Base-by-base conservation (phyloP, 2,888 invertebrate species). In the Ormyrus labotus region DNA sequence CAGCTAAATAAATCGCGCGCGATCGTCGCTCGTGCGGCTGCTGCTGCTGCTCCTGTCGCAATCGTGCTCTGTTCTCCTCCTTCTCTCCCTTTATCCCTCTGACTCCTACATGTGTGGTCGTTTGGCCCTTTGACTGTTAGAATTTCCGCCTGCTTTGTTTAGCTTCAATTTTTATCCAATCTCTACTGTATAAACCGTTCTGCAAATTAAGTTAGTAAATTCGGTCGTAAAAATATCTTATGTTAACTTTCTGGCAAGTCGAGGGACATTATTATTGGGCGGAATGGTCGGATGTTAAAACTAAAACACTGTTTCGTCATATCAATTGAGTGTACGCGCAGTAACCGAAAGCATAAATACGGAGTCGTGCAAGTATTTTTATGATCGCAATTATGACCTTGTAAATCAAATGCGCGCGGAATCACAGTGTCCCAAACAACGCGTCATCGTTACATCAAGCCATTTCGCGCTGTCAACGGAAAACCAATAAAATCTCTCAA, bases 1-100 rank as follows among this genome's bases (percentile, higher is more conserved):
- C 78, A 71, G 78, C 78, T 81, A 81, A 78, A 81, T 81, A 77
- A 77, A 80, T 80, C 76, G 68, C 71, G 57, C 34, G 80, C 48
- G 75, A 70, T 70, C 68, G 53, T 78, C 70, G 65, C 55, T 13
- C 10, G 34, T 19, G 19, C 19, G 19, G 34, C 34, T 34, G 34
- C 34, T 34, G 34, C 34, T 34, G 34, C 34, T 34, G 34, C 34
- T 5, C 5, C 19, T 55, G 61, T 53, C 55, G 64, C 53, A 48
- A 47, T 10, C 58, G 11, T 6, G 6, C 61, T 34, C 34, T 34
- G 34, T 34, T 34, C 34, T 63, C 34, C 45, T 70, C 11, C 6
- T 67, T 71, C 61, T 34, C 34, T 34, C 34, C 34, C 34, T 34
- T 63, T 13, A n/a, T 70, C 11, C 6, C 60, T 71, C 50, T 63